Evolutionary conservation across 2,888 invertebrate species (phyloP).

Genomic region (Acrobasis repandana): DNA sequence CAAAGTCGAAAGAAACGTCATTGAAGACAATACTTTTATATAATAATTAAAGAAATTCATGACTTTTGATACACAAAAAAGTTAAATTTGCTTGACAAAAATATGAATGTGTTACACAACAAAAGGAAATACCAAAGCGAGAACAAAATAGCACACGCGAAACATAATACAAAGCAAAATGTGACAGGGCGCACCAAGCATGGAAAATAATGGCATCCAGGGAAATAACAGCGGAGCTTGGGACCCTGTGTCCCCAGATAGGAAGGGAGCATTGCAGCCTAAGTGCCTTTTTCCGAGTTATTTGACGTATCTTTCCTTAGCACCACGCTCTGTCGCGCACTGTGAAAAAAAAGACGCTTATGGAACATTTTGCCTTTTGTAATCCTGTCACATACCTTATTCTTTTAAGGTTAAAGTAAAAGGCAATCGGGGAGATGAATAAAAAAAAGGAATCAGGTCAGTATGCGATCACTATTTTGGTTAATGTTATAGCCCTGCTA

Average conservation of each 20-base stretch:
- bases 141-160: constrained; percentile 35
- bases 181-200: constrained; percentile 56
- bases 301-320: constrained; percentile 59
- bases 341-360: constrained; percentile 48
- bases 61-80: too few species aligned
- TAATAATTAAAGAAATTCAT: too few species aligned
- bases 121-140: background rate
- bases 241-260: constrained; percentile 41
- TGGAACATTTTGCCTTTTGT: too few species aligned
- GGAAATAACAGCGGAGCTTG: constrained; percentile 55
- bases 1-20: too few species aligned
- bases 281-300: constrained; percentile 75
- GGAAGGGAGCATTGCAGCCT: constrained; percentile 56
- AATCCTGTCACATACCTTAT: too few species aligned
- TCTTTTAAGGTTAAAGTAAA: too few species aligned
- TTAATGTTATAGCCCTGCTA: too few species aligned
- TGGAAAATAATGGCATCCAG: constrained; percentile 65
- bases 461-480: too few species aligned
- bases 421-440: too few species aligned
- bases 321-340: constrained; percentile 43
- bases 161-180: constrained; percentile 45
- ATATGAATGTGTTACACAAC: background rate
- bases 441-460: too few species aligned
- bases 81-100: too few species aligned
- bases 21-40: too few species aligned